Evolutionary conservation across 2,888 invertebrate genomes (phyloP).

Genomic region (Patella depressa): DNA sequence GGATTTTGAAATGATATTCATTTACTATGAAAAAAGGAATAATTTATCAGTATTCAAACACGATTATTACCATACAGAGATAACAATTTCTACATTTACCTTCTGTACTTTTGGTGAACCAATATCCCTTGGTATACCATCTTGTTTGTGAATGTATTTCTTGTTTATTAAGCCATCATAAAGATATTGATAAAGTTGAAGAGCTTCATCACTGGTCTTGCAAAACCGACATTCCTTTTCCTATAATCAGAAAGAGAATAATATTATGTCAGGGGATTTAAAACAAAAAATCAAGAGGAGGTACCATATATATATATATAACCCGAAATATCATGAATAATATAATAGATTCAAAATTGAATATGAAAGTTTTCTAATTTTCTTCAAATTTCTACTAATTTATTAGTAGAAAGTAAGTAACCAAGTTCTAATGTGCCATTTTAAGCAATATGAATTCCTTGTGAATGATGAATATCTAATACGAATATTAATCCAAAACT

Average conservation of each 20-base stretch:
- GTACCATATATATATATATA: too few species aligned
- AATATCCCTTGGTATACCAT: slow-evolving; percentile 43
- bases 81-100: slow-evolving; percentile 36
- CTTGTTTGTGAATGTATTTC: slow-evolving; percentile 21
- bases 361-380: too few species aligned
- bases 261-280: background rate
- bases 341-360: too few species aligned
- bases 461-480: too few species aligned
- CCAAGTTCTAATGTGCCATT: background rate
- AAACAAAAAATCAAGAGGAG: background rate
- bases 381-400: too few species aligned
- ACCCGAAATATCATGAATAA: too few species aligned
- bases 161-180: background rate
- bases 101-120: slow-evolving; percentile 57
- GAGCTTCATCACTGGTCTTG: slow-evolving; percentile 55
- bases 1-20: too few species aligned
- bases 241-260: background rate
- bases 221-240: slow-evolving; percentile 50
- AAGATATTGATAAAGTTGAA: slow-evolving; percentile 22
- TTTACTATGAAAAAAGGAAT: too few species aligned
- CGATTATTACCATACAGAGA: too few species aligned
- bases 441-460: too few species aligned
- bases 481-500: too few species aligned
- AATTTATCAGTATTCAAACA: too few species aligned
- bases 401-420: slow-evolving; percentile 6